A percentile compares a stretch with the other conserved stretches of the same genome.
Conservation (phyloP, 2,797 vertebrate species). For the Scleropages formosus region DNA sequence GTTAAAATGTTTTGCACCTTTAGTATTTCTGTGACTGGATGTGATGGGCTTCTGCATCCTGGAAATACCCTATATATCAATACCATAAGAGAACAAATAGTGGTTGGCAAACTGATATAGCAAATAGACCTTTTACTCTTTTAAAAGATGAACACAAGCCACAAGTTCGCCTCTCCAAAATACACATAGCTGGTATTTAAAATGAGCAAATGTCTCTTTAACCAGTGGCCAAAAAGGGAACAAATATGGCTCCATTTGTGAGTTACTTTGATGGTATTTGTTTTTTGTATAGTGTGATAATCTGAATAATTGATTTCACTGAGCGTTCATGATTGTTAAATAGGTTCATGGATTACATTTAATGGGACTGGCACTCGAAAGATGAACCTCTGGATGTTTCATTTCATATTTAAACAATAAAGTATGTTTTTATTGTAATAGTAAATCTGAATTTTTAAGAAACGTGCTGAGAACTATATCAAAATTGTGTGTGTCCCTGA, state of each 20-base stretch:
- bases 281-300: conserved; percentile 41
- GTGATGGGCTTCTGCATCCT: background rate
- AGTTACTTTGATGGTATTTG: conserved; percentile 33
- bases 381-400: too few species aligned
- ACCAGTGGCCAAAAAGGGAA: conserved; percentile 20
- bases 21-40: background rate
- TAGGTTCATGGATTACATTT: conserved; percentile 46
- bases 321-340: conserved; percentile 41
- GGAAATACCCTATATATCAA: background rate
- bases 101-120: background rate
- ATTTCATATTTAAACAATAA: conserved; percentile 24
- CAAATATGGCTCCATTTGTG: conserved; percentile 18
- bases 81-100: conserved; percentile 4
- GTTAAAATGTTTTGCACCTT: background rate
- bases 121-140: background rate
- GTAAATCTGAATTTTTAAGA: conserved; percentile 29
- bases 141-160: background rate
- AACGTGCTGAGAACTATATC: background rate
- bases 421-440: conserved; percentile 31
- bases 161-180: background rate
- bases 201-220: conserved; percentile 16
- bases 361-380: conserved; percentile 40
- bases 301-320: conserved; percentile 48
- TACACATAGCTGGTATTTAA: background rate
- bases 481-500: background rate